Evolutionary conservation across 1,140 invertebrate genomes (phyloP).

Genomic region (Pogonus chalceus): DNA sequence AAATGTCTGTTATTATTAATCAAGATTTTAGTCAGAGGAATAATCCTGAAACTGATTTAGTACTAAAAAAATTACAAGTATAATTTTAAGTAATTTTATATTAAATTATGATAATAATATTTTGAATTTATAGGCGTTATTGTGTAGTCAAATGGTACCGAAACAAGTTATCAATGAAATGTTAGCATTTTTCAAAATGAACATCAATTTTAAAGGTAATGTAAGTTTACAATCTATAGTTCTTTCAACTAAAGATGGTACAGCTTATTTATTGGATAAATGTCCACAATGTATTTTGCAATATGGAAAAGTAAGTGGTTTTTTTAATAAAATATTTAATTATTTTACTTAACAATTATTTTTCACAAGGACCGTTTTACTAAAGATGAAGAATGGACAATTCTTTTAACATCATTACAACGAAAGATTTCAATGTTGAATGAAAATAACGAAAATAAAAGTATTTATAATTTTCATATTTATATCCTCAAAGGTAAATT

Average conservation of each 20-base stretch:
- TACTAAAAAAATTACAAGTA: constrained; percentile 25
- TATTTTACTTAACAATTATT: background rate
- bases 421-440: constrained; percentile 34
- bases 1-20: constrained; percentile 27
- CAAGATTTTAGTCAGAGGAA: constrained; percentile 23
- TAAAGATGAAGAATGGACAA: constrained; percentile 43
- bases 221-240: constrained; percentile 27
- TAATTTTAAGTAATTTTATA: background rate
- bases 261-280: constrained; percentile 37
- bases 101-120: background rate
- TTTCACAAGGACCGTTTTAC: constrained; percentile 40
- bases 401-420: constrained; percentile 38
- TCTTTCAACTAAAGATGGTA: constrained; percentile 25
- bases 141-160: constrained; percentile 28
- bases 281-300: constrained; percentile 46
- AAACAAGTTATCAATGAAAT: constrained; percentile 26
- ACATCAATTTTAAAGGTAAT: constrained; percentile 27
- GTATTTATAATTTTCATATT: constrained; percentile 38
- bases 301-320: constrained; percentile 42
- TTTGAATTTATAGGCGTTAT: constrained; percentile 29
- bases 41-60: constrained; percentile 25
- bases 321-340: constrained; percentile 11
- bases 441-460: constrained; percentile 29
- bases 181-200: constrained; percentile 26
- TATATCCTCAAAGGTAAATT: constrained; percentile 41